These are phyloP conservation scores for Nesospiza acunhae DNA, from an alignment of 2,113 vertebrate genomes.

Conservation along the genomic window DNA sequence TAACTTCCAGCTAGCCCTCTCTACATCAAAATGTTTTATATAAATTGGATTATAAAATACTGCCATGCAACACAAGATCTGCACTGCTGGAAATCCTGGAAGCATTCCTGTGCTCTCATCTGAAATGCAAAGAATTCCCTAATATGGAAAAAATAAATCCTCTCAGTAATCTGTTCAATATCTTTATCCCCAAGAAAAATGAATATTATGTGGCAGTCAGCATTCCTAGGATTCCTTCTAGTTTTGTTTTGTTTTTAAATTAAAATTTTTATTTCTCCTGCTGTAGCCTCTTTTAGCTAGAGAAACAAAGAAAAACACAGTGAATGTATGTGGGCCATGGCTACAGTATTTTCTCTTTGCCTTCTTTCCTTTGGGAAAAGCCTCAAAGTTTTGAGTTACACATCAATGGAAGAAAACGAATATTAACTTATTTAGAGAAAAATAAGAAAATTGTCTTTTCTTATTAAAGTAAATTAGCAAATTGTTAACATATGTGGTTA, in stretches of 20 bases:
- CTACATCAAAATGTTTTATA: background rate
- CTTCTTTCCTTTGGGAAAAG: background rate
- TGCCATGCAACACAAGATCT: background rate
- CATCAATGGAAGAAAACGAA: background rate
- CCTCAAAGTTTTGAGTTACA: background rate
- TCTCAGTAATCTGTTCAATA: conserved; percentile 4
- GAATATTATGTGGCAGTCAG: background rate
- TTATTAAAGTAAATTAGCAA: background rate
- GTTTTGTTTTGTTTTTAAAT: background rate
- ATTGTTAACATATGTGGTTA: background rate
- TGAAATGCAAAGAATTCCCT: conserved; percentile 49
- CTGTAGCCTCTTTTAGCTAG: background rate
- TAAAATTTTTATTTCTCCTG: background rate
- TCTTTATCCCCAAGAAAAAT: conserved; percentile 4
- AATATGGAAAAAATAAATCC: conserved; percentile 28
- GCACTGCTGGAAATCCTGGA: background rate
- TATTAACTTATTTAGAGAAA: background rate
- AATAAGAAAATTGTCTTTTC: background rate
- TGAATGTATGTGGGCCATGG: background rate
- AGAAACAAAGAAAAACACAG: background rate
- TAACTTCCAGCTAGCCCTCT: background rate
- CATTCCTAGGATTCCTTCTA: conserved; percentile 9
- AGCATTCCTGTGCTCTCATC: background rate
- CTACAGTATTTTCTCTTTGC: background rate
- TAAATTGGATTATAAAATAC: background rate